Evolutionary conservation across 2,888 invertebrate species (phyloP).

Genomic region (Nephrotoma flavescens): DNA sequence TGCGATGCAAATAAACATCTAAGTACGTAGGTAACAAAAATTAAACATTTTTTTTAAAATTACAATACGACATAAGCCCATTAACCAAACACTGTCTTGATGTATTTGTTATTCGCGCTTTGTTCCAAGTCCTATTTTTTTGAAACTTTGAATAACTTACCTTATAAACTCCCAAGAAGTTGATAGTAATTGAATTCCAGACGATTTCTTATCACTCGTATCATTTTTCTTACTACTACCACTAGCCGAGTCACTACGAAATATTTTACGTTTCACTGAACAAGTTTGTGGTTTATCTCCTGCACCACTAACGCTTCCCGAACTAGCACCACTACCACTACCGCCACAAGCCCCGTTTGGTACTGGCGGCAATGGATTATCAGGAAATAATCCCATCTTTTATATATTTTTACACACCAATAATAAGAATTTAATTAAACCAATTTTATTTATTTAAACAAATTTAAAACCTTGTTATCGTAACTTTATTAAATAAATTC

Average conservation of each 20-base stretch:
- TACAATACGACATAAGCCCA: no score
- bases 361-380: background rate
- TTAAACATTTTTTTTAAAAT: no score
- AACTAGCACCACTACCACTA: background rate
- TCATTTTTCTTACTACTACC: background rate
- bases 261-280: slow-evolving; percentile 2
- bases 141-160: background rate
- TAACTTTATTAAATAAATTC: background rate
- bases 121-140: no score
- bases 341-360: background rate
- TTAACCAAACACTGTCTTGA: no score
- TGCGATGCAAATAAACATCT: no score
- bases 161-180: slow-evolving; percentile 1
- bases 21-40: no score
- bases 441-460: background rate
- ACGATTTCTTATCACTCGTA: background rate
- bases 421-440: background rate
- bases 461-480: background rate
- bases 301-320: background rate
- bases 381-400: slow-evolving; percentile 1
- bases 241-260: background rate
- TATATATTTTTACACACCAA: background rate
- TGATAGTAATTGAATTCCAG: background rate
- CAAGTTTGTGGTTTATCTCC: background rate
- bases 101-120: no score